These are phyloP conservation scores for Lasioglossum pauxillum DNA, from an alignment of 2,888 invertebrate genomes.

Conservation along the genomic window DNA sequence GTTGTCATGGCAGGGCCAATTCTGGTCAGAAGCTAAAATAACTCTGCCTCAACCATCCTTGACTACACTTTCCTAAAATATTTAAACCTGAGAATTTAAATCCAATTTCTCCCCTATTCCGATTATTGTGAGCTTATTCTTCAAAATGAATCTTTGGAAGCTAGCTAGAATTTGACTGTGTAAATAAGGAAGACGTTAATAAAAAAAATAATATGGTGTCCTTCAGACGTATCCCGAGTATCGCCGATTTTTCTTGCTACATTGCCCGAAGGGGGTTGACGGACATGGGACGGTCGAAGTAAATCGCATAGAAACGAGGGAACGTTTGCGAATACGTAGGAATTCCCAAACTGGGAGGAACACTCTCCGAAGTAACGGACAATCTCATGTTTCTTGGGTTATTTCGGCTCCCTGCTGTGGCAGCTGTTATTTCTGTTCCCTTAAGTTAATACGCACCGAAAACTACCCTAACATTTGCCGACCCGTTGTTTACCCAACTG, in stretches of 20 bases:
- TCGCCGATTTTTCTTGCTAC: slow-evolving; percentile 16
- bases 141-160: background rate
- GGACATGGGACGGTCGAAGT: slow-evolving; percentile 33
- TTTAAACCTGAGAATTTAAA: background rate
- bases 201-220: background rate
- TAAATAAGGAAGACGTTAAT: background rate
- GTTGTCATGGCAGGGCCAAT: background rate
- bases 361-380: slow-evolving; percentile 57
- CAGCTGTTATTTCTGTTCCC: slow-evolving; percentile 78
- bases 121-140: background rate
- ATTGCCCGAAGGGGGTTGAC: slow-evolving; percentile 10
- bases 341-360: slow-evolving; percentile 58
- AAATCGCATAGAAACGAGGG: slow-evolving; percentile 66
- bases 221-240: background rate
- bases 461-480: slow-evolving; percentile 45
- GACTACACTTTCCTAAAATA: background rate
- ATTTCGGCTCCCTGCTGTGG: slow-evolving; percentile 72
- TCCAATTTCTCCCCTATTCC: background rate
- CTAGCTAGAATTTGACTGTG: no score
- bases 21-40: background rate
- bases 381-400: slow-evolving; percentile 72
- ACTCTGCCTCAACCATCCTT: background rate
- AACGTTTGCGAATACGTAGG: slow-evolving; percentile 39
- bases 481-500: slow-evolving; percentile 33
- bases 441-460: slow-evolving; percentile 73